A percentile compares a stretch with the other conserved stretches of the same genome.
phyloP scores from a whole-genome alignment of 1,140 invertebrate genomes.

The Neodiprion fabricii region DNA sequence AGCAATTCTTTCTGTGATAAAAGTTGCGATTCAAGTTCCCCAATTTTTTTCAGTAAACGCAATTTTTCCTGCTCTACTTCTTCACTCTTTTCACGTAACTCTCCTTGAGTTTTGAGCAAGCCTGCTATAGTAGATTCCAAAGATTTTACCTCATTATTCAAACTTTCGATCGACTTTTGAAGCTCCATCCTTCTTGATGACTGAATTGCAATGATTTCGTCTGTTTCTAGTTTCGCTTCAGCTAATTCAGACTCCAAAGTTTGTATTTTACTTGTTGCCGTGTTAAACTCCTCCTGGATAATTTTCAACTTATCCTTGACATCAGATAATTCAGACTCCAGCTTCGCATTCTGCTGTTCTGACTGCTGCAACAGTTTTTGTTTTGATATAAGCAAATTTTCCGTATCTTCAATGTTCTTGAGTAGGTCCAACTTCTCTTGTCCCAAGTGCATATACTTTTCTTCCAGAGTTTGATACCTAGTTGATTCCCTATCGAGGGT shows the following conservation, averaged over 20 bases:
- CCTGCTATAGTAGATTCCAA: constrained; percentile 2
- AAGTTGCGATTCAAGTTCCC: constrained; percentile 22
- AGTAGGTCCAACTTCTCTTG: constrained; percentile 3
- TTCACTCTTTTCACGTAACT: constrained; percentile 9
- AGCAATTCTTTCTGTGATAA: constrained; percentile 28
- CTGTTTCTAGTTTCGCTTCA: background rate
- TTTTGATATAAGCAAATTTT: constrained; percentile 8
- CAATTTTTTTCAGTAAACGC: constrained; percentile 20
- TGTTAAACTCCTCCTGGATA: background rate
- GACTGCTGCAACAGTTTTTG: constrained; percentile 9
- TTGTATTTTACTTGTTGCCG: background rate
- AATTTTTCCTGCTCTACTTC: constrained; percentile 25
- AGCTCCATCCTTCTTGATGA: background rate
- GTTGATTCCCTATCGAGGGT: constrained; percentile 29
- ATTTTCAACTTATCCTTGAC: background rate
- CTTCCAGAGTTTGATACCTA: constrained; percentile 15
- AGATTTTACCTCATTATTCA: constrained; percentile 8
- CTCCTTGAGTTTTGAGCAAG: background rate
- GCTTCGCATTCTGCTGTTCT: background rate
- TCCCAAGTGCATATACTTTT: background rate
- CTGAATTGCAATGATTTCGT: background rate
- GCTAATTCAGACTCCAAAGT: background rate
- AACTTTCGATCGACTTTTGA: constrained; percentile 9
- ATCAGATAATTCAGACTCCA: background rate
- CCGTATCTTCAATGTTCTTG: constrained; percentile 1